Evolutionary conservation across 2,888 invertebrate genomes (phyloP), one percentile per base, ranked within the genome.

Genomic region (Drosophila multiciliata): DNA sequence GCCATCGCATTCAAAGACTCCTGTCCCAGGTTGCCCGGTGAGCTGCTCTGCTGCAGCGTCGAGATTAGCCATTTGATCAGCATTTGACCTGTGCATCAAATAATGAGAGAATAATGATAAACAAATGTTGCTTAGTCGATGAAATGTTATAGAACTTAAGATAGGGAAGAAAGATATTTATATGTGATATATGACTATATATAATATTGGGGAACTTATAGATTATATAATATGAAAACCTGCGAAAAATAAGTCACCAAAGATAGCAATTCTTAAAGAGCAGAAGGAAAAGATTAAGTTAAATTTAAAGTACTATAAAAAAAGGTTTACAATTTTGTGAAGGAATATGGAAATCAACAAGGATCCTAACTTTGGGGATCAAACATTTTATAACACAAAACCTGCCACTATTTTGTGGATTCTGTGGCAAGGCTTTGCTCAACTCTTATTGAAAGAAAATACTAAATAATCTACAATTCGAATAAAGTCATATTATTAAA

Each of bases 21-120:
- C 91, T 96, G 96, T 77, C 94, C 94, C 82, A 95, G 93, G 75
- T 9, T n/a, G 17, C 94, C 94, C 26, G 72, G 70, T 60, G 29
- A 42, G 62, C 71, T 73, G 71, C 70, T 70, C 95, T 97, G 91
- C 68, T 97, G 91, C 70, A 93, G 79, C 60, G 97, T 96, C 59
- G 97, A 96, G 80, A 96, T 94, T 88, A 98, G 95, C 97, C 98
- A 98, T 93, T 97, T 97, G 86, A 98, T 94, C 90, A 98, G 94
- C 96, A 98, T 97, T 94, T 98, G 96, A 93, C 98, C 98, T 98
- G 88, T 5, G 78, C 82, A 40, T 1, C 45, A 6, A 9, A 23
- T 17, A 65, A 0, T 26, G 5, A 20, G 20, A n/a, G 7, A 54
- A 9, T 0, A 26, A 12, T 17, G 0, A 23, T 15, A 35, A 35